Evolutionary conservation across 2,797 vertebrate species (phyloP).

Genomic region (Sebastes elongatus): DNA sequence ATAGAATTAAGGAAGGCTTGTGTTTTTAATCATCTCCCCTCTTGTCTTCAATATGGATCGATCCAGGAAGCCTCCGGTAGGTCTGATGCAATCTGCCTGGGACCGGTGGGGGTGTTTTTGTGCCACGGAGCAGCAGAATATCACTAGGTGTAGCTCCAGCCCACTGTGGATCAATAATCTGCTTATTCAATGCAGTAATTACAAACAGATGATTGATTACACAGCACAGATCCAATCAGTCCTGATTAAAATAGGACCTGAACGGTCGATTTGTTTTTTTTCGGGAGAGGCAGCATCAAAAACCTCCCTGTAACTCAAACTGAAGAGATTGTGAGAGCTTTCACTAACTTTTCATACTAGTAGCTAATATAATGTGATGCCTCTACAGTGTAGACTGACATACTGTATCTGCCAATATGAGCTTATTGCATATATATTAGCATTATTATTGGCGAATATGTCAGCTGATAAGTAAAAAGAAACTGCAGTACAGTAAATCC

Average conservation of each 20-base stretch:
- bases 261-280: constrained; percentile 31
- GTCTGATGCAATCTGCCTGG: constrained; percentile 54
- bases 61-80: constrained; percentile 45
- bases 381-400: neutral
- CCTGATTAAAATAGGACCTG: constrained; percentile 59
- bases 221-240: constrained; percentile 56
- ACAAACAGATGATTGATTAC: constrained; percentile 69
- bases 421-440: neutral
- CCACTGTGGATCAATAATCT: constrained; percentile 66
- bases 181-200: constrained; percentile 75
- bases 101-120: constrained; percentile 15
- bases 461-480: neutral
- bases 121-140: constrained; percentile 21
- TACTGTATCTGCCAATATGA: neutral
- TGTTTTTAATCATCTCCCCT: constrained; percentile 66
- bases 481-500: neutral
- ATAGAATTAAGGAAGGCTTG: constrained; percentile 28
- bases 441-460: neutral
- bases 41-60: constrained; percentile 45
- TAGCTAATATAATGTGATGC: neutral
- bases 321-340: neutral
- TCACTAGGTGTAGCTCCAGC: constrained; percentile 36
- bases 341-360: neutral
- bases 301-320: neutral
- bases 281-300: constrained; percentile 14